phyloP scores from a whole-genome alignment of 2,797 vertebrate genomes.

The Triplophysa bombifrons region DNA sequence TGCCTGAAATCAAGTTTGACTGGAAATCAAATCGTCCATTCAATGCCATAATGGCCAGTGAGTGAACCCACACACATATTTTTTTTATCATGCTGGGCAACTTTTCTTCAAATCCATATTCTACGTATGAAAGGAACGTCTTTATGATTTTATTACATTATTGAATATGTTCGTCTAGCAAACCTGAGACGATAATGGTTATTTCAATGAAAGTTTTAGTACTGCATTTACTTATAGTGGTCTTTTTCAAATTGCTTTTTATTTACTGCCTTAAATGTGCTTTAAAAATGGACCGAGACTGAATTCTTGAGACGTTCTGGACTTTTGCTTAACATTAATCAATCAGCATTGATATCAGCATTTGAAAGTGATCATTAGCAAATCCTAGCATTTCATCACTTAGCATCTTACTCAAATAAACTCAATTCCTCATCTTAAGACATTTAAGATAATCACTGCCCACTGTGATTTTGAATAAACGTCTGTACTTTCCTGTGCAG shows the following conservation, averaged over 20 bases:
- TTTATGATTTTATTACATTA: too few species aligned
- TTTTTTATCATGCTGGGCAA: background rate
- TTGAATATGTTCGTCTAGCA: too few species aligned
- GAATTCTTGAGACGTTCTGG: background rate
- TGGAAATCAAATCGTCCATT: background rate
- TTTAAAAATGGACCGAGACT: background rate
- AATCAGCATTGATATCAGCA: conserved; percentile 1
- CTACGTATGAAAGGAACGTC: background rate
- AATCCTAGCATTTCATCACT: background rate
- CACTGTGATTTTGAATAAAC: background rate
- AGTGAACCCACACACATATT: background rate
- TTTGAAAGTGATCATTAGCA: conserved; percentile 1
- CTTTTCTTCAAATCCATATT: background rate
- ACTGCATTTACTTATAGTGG: background rate
- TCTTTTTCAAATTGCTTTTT: conserved; percentile 9
- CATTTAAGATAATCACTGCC: conserved; percentile 6
- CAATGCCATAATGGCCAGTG: background rate
- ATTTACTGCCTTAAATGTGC: background rate
- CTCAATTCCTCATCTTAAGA: background rate
- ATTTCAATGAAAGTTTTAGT: conserved; percentile 1
- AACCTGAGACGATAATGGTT: background rate
- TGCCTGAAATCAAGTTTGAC: background rate
- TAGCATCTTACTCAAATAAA: conserved; percentile 1
- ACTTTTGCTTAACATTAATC: conserved; percentile 8
- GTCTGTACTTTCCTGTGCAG: background rate